phyloP scores from a whole-genome alignment of 1,140 invertebrate genomes.

The Heliconius nattereri region DNA sequence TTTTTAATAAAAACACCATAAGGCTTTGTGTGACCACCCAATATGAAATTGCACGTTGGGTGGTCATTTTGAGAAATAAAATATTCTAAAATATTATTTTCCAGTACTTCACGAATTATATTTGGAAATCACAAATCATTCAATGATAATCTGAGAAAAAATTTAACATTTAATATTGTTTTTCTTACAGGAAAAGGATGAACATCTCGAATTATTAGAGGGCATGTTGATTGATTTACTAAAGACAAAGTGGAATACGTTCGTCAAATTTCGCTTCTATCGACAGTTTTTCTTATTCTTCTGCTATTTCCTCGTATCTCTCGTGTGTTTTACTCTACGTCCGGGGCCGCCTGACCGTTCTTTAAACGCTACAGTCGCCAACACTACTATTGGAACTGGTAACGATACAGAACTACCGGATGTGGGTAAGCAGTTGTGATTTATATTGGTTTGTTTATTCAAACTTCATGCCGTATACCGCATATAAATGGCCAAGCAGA shows the following conservation, averaged over 20 bases:
- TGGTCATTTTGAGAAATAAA: too few species aligned
- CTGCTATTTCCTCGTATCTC: conserved; percentile 93
- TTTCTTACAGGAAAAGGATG: conserved; percentile 90
- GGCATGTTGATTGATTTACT: conserved; percentile 96
- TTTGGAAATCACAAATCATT: too few species aligned
- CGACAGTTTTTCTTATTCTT: conserved; percentile 94
- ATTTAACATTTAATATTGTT: neutral
- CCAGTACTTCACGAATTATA: too few species aligned
- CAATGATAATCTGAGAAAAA: too few species aligned
- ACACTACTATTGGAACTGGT: conserved; percentile 51
- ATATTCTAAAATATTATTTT: too few species aligned
- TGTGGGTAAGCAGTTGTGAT: conserved; percentile 52
- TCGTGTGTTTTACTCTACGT: conserved; percentile 92
- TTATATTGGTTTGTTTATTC: neutral
- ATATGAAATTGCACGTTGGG: too few species aligned
- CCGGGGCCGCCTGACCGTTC: conserved; percentile 85
- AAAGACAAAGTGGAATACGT: conserved; percentile 99
- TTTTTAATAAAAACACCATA: too few species aligned
- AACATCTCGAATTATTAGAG: conserved; percentile 97
- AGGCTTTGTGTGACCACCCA: too few species aligned
- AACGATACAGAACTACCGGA: conserved; percentile 64
- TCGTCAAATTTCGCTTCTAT: conserved; percentile 97
- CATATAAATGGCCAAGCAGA: too few species aligned
- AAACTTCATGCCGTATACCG: too few species aligned
- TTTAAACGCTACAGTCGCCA: conserved; percentile 59